These are phyloP conservation scores for Sarcophaga peregrina DNA, from an alignment of 1,140 invertebrate species.

Conservation along the genomic window DNA sequence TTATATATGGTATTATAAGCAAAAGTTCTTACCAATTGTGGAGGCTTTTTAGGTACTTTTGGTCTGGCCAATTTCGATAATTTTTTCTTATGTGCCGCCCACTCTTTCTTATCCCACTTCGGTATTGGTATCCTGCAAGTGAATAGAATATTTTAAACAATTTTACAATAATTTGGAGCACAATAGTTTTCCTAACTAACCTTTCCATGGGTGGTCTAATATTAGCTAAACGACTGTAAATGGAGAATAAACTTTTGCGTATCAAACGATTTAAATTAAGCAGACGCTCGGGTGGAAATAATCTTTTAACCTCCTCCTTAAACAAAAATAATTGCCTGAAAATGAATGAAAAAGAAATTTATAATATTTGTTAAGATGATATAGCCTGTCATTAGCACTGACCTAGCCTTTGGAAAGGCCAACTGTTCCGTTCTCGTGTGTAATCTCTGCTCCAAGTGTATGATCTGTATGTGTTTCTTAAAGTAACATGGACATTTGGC, in stretches of 20 bases:
- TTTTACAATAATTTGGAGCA: not conserved
- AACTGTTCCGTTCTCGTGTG: constrained; percentile 59
- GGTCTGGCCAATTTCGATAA: constrained; percentile 51
- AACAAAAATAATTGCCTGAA: constrained; percentile 32
- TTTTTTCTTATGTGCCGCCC: constrained; percentile 45
- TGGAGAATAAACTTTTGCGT: constrained; percentile 56
- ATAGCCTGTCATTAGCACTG: not conserved
- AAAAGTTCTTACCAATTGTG: constrained; percentile 49
- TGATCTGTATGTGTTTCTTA: constrained; percentile 54
- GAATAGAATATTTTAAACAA: not conserved
- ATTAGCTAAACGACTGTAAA: constrained; percentile 59
- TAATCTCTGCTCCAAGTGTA: constrained; percentile 46
- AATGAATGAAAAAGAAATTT: not conserved
- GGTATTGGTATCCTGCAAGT: constrained; percentile 48
- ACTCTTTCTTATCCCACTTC: constrained; percentile 48
- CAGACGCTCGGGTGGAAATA: constrained; percentile 47
- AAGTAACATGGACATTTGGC: constrained; percentile 57
- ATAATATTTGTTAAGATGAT: no score
- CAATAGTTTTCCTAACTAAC: constrained; percentile 40
- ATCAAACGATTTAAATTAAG: constrained; percentile 55
- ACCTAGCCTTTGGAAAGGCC: constrained; percentile 51
- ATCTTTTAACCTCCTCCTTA: constrained; percentile 45
- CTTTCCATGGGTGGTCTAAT: constrained; percentile 44
- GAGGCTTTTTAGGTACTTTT: constrained; percentile 45
- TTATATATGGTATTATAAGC: not conserved